These are phyloP conservation scores for Catamblyrhynchus diadema DNA, from an alignment of 2,797 vertebrate species.

Conservation along the genomic window DNA sequence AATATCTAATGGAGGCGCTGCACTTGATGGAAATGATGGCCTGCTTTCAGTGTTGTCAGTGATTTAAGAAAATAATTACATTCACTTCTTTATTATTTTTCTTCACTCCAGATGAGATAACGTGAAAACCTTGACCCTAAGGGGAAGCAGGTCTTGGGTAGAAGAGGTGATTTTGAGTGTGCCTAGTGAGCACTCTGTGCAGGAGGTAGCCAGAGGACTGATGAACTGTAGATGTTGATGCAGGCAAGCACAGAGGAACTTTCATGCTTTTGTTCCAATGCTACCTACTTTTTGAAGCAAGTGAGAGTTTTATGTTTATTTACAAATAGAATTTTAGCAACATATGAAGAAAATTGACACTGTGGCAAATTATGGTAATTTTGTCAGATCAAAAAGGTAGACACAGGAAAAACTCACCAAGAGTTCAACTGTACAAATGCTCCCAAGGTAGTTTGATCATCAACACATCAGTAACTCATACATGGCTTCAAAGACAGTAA, in stretches of 20 bases:
- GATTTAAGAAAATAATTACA: background rate
- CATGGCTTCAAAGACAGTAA: background rate
- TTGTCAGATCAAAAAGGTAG: background rate
- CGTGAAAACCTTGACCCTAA: background rate
- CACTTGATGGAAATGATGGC: background rate
- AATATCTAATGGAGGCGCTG: background rate
- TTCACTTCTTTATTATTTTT: background rate
- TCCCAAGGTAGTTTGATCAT: background rate
- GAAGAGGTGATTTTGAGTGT: background rate
- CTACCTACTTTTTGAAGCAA: background rate
- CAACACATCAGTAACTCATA: background rate
- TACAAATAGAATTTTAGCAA: background rate
- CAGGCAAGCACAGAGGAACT: background rate
- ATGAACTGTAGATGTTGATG: background rate
- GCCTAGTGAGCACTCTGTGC: background rate
- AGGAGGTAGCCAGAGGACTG: background rate
- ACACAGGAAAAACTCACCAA: background rate
- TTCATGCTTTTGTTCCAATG: background rate
- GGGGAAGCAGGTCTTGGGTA: background rate
- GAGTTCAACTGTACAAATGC: background rate
- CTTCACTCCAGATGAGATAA: background rate
- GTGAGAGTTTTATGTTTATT: background rate
- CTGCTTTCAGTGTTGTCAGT: background rate
- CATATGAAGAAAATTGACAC: background rate
- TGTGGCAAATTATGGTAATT: background rate